Conservation (phyloP, 92 coral and sea anemone species). For the Hydrozoanthus gracilis region DNA sequence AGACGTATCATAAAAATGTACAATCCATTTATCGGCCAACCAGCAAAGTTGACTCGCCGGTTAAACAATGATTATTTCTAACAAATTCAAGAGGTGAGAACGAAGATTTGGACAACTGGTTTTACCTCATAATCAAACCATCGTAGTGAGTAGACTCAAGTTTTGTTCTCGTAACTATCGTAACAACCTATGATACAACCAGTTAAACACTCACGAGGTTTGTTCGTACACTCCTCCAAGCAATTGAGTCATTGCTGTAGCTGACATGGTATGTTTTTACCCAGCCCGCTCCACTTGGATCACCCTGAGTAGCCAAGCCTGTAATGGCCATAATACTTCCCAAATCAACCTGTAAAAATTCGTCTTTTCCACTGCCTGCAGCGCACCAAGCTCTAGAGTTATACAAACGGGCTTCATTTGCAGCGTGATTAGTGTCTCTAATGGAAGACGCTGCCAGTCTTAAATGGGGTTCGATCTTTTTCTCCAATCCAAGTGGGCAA, state of each 20-base stretch:
- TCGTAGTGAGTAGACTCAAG: too few species aligned
- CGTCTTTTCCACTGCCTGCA: conserved; percentile 3
- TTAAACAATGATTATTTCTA: too few species aligned
- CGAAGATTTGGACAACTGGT: too few species aligned
- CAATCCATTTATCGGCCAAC: too few species aligned
- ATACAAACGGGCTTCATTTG: conserved; percentile 16
- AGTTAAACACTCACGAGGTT: background rate
- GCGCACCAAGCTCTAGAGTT: conserved; percentile 26
- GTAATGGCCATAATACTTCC: background rate
- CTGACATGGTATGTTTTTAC: conserved; percentile 1
- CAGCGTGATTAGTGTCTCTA: conserved; percentile 6
- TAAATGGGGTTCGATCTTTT: background rate
- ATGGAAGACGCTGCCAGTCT: background rate
- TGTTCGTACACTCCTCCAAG: background rate
- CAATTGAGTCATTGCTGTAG: background rate
- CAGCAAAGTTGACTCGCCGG: too few species aligned
- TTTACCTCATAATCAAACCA: too few species aligned
- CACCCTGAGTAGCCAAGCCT: conserved; percentile 24
- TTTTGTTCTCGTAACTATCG: too few species aligned
- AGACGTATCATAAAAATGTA: too few species aligned
- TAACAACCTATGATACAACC: too few species aligned
- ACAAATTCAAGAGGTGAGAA: too few species aligned
- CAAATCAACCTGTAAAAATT: conserved; percentile 22
- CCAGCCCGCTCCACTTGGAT: background rate
- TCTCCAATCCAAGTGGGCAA: conserved; percentile 3